Conservation (phyloP, 2,888 invertebrate genomes). For the Acanthosepion lycidas region DNA sequence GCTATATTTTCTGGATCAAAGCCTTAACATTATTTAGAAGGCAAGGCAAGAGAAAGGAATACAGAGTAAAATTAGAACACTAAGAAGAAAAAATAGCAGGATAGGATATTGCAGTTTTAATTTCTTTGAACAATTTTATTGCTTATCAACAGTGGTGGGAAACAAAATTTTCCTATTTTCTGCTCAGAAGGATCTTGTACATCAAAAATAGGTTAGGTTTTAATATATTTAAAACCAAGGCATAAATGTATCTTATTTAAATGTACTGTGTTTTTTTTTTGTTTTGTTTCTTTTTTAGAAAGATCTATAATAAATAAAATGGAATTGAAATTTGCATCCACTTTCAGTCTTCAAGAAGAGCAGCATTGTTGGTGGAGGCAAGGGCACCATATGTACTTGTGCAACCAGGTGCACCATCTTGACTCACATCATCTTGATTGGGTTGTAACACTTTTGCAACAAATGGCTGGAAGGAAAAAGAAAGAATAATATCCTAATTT, state of each 20-base stretch:
- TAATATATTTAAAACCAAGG: neutral
- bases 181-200: neutral
- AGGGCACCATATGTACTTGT: conserved; percentile 38
- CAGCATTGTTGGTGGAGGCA: neutral
- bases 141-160: neutral
- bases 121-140: neutral
- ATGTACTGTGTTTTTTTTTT: too few species aligned
- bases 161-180: neutral
- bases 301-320: neutral
- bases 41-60: neutral
- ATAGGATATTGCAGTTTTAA: neutral
- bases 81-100: neutral
- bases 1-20: neutral
- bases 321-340: neutral
- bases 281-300: neutral
- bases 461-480: conserved; percentile 47
- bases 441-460: conserved; percentile 1
- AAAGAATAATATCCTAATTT: conserved; percentile 2
- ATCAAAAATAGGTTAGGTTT: too few species aligned
- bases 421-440: neutral
- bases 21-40: neutral
- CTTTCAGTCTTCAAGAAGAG: neutral
- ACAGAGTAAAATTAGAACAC: neutral
- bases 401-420: neutral
- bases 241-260: neutral